Conservation (phyloP, 1,140 invertebrate species). For the Drosophila gunungcola region DNA sequence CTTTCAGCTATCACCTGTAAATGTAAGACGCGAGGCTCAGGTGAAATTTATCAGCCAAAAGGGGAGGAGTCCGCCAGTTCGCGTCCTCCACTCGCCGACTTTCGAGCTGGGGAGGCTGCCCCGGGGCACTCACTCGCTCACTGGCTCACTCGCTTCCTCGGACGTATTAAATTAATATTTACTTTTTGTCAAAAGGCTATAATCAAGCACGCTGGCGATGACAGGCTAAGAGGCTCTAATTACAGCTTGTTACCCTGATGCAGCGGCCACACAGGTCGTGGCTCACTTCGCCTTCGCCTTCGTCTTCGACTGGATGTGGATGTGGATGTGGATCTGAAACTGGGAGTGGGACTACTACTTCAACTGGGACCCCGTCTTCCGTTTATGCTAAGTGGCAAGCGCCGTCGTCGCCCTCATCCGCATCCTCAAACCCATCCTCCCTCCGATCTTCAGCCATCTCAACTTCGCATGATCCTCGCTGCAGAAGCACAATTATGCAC, state of each 20-base stretch:
- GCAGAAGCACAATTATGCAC: constrained; percentile 4
- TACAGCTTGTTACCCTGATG: constrained; percentile 83
- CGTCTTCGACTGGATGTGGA: constrained; percentile 1
- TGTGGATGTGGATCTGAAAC: neutral
- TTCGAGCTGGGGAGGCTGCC: constrained; percentile 16
- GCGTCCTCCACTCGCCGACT: neutral
- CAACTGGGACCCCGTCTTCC: constrained; percentile 24
- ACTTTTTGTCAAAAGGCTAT: constrained; percentile 84
- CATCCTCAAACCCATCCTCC: neutral
- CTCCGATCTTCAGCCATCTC: neutral
- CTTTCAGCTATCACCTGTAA: constrained; percentile 15
- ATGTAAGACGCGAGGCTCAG: constrained; percentile 15
- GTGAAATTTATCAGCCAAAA: constrained; percentile 28
- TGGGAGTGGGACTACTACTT: neutral
- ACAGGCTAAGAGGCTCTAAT: constrained; percentile 84
- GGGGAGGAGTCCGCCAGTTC: constrained; percentile 5
- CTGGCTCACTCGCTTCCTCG: constrained; percentile 40
- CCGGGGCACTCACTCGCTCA: constrained; percentile 16
- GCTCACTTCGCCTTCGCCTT: constrained; percentile 60
- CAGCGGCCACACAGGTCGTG: constrained; percentile 77
- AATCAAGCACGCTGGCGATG: constrained; percentile 84
- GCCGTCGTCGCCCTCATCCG: constrained; percentile 47
- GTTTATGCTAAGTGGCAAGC: constrained; percentile 82
- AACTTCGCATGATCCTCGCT: constrained; percentile 12
- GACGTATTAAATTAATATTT: constrained; percentile 84